Conservation (phyloP, 2,888 invertebrate species). For the Hoplodrina ambigua region DNA sequence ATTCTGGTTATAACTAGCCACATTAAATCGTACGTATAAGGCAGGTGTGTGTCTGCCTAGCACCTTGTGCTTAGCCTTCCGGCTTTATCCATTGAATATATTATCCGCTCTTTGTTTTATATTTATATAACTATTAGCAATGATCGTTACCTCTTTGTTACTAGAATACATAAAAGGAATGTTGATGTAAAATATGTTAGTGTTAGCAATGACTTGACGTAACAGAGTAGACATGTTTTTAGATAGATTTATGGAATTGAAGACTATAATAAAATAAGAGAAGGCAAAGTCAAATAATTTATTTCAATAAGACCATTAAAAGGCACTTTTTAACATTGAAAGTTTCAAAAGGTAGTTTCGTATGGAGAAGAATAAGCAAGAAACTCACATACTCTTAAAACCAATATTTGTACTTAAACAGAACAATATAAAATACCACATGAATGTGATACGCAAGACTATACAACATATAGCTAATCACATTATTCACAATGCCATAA, state of each 20-base stretch:
- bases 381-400: no score
- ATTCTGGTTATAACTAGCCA: constrained; percentile 66
- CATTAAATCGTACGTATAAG: constrained; percentile 68
- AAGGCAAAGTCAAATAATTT: no score
- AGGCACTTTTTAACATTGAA: no score
- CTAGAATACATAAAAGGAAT: constrained; percentile 42
- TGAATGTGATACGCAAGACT: no score
- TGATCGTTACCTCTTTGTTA: constrained; percentile 43
- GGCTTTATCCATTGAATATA: constrained; percentile 80
- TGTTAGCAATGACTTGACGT: constrained; percentile 7
- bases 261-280: background rate
- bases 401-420: no score
- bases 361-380: no score
- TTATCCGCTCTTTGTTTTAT: constrained; percentile 78
- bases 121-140: constrained; percentile 62
- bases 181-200: constrained; percentile 25
- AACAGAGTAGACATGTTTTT: background rate
- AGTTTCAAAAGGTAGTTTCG: no score
- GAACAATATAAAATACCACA: no score
- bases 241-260: background rate
- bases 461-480: background rate
- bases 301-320: no score
- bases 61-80: constrained; percentile 86
- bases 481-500: background rate
- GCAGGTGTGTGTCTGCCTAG: constrained; percentile 79